Evolutionary conservation across 2,797 vertebrate genomes (phyloP), one percentile per base, ranked within the genome.

Genomic region (Lepidocolaptes lacrymiger): DNA sequence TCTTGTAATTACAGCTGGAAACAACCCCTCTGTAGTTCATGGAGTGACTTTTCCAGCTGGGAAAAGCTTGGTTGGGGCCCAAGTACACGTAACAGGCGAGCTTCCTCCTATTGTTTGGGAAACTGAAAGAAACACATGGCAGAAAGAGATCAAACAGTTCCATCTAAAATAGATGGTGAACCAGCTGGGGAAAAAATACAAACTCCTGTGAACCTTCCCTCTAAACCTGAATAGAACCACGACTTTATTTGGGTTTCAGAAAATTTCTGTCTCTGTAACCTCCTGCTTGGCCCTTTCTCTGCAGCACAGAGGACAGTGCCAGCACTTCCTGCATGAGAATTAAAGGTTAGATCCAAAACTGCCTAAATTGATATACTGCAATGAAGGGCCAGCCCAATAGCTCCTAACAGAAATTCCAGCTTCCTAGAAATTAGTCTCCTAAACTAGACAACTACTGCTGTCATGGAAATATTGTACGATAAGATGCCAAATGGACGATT

Each of bases 31-130:
- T 90, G 43, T 75, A 88, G 76, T 59, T 87, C 63, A 91, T 17
- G 19, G 78, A 93, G 41, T 85, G 73, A 91, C 78, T 93, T 97
- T 96, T 94, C 88, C 94, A 96, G 89, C 93, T 96, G 95, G 80
- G 84, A 92, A 87, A 95, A 91, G 41, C 66, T 76, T 93, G 69
- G 64, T 71, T 88, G 89, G 37, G 62, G 73, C 84, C 81, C 88
- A 91, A 86, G 89, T 59, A 75, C 34, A 89, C 0, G 0, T 85
- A 94, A 91, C 71, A 93, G 46, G 58, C 76, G 2, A 77, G 61
- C 81, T 96, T 97, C 95, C 96, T 97, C 89, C 92, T 89, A 96
- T 96, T 96, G 95, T 97, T 87, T 92, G 58, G 64, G 76, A 94
- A 95, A 89, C 93, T 93, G 94, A 93, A 96, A 95, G 77, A 89